Evolutionary conservation across 2,113 vertebrate species (phyloP), one percentile per base, ranked within the genome.

Genomic region (Orycteropus afer): DNA sequence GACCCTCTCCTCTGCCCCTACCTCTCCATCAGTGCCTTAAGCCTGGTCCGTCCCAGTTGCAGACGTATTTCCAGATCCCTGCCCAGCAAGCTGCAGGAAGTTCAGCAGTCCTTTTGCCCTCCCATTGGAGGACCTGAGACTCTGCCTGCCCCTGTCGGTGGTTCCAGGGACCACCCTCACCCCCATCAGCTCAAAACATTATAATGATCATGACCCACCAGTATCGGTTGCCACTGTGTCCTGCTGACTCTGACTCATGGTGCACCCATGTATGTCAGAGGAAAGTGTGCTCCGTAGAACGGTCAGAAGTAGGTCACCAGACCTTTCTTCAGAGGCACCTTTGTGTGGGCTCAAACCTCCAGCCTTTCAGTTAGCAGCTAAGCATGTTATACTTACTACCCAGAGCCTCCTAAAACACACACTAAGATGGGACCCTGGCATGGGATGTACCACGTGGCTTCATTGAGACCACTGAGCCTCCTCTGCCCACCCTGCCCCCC

Each of bases 361-460:
- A 40, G 40, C 69, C 37, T 40, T 71, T 40, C 37, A 14, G 29
- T 71, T 71, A 71, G 69, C 37, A 71, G 22, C n/a, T 9, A 40
- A 37, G 5, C 37, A 22, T 71, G 10, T 40, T 34, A 11, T n/a
- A n/a, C n/a, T n/a, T 7, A 37, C n/a, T 34, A 67, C 37, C n/a
- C 37, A 40, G 37, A n/a, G 69, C 12, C 27, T 73, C 32, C 42
- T 65, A 45, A 79, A 34, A 71, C 7, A 47, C 32, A 45, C 18
- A 29, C 45, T 32, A 14, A 55, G 25, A 49, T 34, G 47, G 81
- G 40, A 10, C 42, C 61, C 34, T 32, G 45, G 22, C 20, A 1
- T 1, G 5, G 40, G 17, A 51, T n/a, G 27, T 1, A 22, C 22
- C 37, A 15, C 0, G 5, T 1, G 61, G n/a, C 37, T 27, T 45